A percentile compares a stretch with the other conserved stretches of the same genome.
phyloP scores from a whole-genome alignment of 2,113 vertebrate species.

The Paedocypris sp. region DNA sequence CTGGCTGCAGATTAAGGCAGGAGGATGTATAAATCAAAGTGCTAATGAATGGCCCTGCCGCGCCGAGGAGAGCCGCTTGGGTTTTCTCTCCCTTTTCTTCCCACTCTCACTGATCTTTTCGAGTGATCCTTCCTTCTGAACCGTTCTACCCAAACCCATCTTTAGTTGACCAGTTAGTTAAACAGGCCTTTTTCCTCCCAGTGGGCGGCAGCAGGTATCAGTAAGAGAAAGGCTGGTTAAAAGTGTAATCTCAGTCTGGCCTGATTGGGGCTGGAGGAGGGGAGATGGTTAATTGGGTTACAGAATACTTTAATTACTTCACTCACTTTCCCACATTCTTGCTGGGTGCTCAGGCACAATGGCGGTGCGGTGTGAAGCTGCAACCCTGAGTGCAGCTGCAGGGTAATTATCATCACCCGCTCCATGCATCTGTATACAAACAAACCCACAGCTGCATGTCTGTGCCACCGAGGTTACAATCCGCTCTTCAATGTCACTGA shows the following conservation, averaged over 20 bases:
- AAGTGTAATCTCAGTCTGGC: conserved; percentile 15
- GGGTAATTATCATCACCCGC: conserved; percentile 59
- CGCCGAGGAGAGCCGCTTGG: conserved; percentile 2
- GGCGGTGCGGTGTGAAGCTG: conserved; percentile 32
- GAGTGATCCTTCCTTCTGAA: background rate
- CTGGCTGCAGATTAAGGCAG: conserved; percentile 51
- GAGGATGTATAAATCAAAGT: conserved; percentile 51
- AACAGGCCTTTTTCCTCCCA: too few species aligned
- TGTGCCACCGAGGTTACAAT: conserved; percentile 51
- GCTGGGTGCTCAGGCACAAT: conserved; percentile 32
- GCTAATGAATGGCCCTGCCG: conserved; percentile 52
- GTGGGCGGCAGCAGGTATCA: conserved; percentile 12
- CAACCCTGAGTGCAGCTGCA: conserved; percentile 57
- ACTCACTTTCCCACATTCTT: conserved; percentile 58
- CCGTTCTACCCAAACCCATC: background rate
- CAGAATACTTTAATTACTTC: conserved; percentile 60
- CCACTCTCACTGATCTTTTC: background rate
- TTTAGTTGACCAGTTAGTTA: too few species aligned
- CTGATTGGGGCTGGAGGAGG: conserved; percentile 20
- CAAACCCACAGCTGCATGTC: conserved; percentile 60
- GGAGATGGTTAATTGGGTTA: conserved; percentile 54
- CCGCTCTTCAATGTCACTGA: conserved; percentile 11
- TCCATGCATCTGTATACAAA: conserved; percentile 65
- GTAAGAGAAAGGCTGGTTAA: background rate
- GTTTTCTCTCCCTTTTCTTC: conserved; percentile 4